phyloP scores from a whole-genome alignment of 2,113 vertebrate species.

The Syrmaticus mikado region DNA sequence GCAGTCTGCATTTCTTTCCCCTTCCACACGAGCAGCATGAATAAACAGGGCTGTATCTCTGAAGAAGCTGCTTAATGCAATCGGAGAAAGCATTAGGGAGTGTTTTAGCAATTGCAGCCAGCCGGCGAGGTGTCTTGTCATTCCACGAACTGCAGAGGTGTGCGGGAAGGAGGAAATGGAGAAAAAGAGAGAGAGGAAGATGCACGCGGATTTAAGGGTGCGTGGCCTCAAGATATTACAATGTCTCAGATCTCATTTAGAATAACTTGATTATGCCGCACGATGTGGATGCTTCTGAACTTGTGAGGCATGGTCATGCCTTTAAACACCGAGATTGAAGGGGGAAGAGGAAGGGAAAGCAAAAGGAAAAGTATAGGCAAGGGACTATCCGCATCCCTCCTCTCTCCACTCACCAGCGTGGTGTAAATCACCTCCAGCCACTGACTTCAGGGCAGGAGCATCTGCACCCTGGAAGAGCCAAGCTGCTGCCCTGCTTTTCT shows the following conservation, averaged over 20 bases:
- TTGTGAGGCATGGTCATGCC: slow-evolving; percentile 43
- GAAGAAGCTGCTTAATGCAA: slow-evolving; percentile 68
- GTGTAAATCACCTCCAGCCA: slow-evolving; percentile 6
- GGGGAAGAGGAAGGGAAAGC: neutral
- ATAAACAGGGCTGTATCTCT: slow-evolving; percentile 70
- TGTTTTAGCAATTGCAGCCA: slow-evolving; percentile 56
- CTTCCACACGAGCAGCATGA: slow-evolving; percentile 77
- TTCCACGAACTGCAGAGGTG: slow-evolving; percentile 60
- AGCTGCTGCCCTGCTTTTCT: neutral
- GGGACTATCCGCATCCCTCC: neutral
- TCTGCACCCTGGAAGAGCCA: neutral
- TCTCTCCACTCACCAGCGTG: neutral
- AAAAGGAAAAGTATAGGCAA: neutral
- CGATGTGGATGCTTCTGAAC: slow-evolving; percentile 64
- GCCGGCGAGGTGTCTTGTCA: slow-evolving; percentile 27
- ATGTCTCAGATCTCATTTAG: slow-evolving; percentile 60
- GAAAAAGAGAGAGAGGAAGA: slow-evolving; percentile 24
- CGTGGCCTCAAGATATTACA: slow-evolving; percentile 62
- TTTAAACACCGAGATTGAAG: neutral
- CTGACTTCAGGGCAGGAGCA: neutral
- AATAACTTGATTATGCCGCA: slow-evolving; percentile 54
- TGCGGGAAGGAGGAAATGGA: slow-evolving; percentile 21
- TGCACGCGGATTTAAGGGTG: slow-evolving; percentile 15
- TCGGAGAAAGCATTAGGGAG: slow-evolving; percentile 58
- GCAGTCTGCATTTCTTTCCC: slow-evolving; percentile 79